Evolutionary conservation across 2,113 vertebrate species (phyloP).

Genomic region (Mixornis gularis): DNA sequence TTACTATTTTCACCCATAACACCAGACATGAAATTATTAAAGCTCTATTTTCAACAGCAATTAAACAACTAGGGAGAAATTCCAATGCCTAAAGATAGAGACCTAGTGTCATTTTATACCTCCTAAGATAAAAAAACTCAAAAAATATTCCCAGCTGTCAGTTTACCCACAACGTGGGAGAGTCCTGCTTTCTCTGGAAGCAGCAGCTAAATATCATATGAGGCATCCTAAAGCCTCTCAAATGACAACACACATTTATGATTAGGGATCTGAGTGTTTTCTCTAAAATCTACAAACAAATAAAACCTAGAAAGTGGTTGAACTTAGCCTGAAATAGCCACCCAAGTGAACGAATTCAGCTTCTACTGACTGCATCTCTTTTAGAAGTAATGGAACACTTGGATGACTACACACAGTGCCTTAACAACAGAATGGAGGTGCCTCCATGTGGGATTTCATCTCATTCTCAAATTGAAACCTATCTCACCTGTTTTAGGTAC

Average conservation of each 20-base stretch:
- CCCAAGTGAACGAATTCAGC: background rate
- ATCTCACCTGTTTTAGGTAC: background rate
- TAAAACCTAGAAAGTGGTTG: background rate
- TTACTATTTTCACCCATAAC: background rate
- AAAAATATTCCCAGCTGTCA: background rate
- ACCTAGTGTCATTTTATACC: background rate
- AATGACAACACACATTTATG: background rate
- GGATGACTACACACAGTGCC: background rate
- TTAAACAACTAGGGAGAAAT: background rate
- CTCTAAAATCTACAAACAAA: background rate
- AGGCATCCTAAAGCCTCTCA: background rate
- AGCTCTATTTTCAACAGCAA: background rate
- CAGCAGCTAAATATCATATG: background rate
- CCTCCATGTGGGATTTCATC: background rate
- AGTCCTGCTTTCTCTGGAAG: background rate
- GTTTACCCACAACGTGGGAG: background rate
- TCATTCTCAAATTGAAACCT: background rate
- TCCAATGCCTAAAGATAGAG: background rate
- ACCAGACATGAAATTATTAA: background rate
- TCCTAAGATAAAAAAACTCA: background rate
- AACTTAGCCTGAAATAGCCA: background rate
- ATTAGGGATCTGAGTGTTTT: background rate
- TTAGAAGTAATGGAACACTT: background rate
- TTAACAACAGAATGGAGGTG: background rate
- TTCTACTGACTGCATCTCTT: background rate